Conservation (phyloP, 2,113 vertebrate genomes). For the Atlantisia rogersi region DNA sequence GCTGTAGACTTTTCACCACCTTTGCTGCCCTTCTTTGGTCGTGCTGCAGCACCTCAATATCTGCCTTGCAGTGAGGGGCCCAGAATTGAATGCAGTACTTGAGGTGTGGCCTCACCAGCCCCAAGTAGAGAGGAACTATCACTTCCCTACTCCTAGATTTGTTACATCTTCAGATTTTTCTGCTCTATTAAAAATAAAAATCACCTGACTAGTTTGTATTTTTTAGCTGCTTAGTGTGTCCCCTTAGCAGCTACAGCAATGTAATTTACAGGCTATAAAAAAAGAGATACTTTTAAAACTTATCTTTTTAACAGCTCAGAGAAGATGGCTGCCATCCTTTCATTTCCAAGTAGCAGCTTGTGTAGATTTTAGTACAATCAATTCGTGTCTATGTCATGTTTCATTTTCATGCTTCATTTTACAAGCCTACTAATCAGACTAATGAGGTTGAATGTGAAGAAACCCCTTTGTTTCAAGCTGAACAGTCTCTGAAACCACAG, state of each 20-base stretch:
- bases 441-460: slow-evolving; percentile 70
- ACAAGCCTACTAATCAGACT: slow-evolving; percentile 68
- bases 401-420: slow-evolving; percentile 68
- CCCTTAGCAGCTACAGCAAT: background rate
- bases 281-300: background rate
- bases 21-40: too few relatives aligned
- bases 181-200: background rate
- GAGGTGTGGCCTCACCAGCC: too few relatives aligned
- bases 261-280: background rate
- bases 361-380: slow-evolving; percentile 32
- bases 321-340: slow-evolving; percentile 6
- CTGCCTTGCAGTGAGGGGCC: too few relatives aligned
- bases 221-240: background rate
- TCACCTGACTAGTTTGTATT: background rate
- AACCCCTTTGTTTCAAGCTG: slow-evolving; percentile 60
- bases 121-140: too few relatives aligned
- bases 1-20: too few relatives aligned
- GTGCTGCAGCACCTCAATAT: too few relatives aligned
- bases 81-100: too few relatives aligned
- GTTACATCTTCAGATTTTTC: background rate
- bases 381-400: slow-evolving; percentile 48
- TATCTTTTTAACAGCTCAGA: background rate
- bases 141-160: background rate
- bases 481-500: slow-evolving; percentile 30
- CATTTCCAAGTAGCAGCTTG: background rate